Conservation (phyloP, 2,888 invertebrate genomes). For the Cylloceria caligata region DNA sequence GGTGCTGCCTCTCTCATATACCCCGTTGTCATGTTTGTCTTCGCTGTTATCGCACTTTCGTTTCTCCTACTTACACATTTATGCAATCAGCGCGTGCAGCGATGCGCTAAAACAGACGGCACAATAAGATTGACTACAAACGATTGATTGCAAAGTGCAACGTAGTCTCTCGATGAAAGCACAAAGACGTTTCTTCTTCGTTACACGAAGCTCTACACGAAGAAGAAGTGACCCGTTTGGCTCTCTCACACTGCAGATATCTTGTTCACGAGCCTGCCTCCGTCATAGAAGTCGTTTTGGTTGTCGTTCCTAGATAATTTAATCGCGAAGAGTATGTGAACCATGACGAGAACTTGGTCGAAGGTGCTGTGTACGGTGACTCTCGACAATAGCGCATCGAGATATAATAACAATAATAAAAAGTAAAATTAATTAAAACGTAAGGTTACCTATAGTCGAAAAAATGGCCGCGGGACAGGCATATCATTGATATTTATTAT, state of each 20-base stretch:
- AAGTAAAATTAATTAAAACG: slow-evolving; percentile 15
- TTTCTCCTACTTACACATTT: slow-evolving; percentile 8
- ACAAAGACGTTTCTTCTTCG: background rate
- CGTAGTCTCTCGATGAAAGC: slow-evolving; percentile 27
- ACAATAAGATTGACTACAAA: slow-evolving; percentile 63
- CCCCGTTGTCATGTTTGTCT: slow-evolving; percentile 44
- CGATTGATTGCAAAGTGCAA: slow-evolving; percentile 51
- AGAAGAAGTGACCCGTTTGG: slow-evolving; percentile 51
- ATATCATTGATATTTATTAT: background rate
- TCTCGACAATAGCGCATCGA: slow-evolving; percentile 21
- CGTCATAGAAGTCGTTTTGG: slow-evolving; percentile 23
- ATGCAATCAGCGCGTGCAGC: slow-evolving; percentile 14
- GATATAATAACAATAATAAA: slow-evolving; percentile 24
- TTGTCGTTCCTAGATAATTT: slow-evolving; percentile 43
- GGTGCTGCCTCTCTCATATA: too few species aligned
- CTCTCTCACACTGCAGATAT: slow-evolving; percentile 28
- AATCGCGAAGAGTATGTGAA: slow-evolving; percentile 60
- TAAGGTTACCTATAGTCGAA: background rate
- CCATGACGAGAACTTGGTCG: slow-evolving; percentile 53
- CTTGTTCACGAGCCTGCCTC: slow-evolving; percentile 2
- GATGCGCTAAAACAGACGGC: slow-evolving; percentile 34
- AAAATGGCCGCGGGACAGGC: background rate
- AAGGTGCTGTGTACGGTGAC: slow-evolving; percentile 33
- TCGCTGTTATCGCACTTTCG: slow-evolving; percentile 8
- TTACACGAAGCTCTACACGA: too few species aligned